Evolutionary conservation across 2,797 vertebrate genomes (phyloP).

Genomic region (Graptemys geographica): DNA sequence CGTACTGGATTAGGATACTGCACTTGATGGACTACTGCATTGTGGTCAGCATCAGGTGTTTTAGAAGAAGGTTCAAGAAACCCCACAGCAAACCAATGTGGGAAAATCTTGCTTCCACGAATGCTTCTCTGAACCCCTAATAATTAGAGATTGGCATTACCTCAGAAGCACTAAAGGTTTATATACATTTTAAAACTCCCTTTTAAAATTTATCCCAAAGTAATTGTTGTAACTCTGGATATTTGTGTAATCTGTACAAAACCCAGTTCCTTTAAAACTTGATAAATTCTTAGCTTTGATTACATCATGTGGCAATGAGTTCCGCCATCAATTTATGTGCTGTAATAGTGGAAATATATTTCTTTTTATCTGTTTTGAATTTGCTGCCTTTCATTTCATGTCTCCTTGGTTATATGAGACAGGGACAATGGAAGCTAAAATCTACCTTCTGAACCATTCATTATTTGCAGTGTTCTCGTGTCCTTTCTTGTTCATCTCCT

Average conservation of each 20-base stretch:
- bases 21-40: background rate
- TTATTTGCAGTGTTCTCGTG: background rate
- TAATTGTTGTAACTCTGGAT: background rate
- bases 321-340: background rate
- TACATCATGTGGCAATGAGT: background rate
- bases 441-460: background rate
- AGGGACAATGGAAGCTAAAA: background rate
- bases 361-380: background rate
- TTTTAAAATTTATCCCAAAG: background rate
- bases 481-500: background rate
- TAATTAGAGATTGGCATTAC: background rate
- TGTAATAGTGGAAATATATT: background rate
- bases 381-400: conserved; percentile 3
- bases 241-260: background rate
- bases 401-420: background rate
- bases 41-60: background rate
- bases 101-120: background rate
- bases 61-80: background rate
- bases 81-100: background rate
- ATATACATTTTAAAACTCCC: background rate
- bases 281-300: background rate
- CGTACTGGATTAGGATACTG: background rate
- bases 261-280: background rate
- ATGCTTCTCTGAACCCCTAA: background rate
- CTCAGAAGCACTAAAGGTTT: background rate